Base-by-base conservation (phyloP, 2,797 vertebrate species). In the Cyprinodon diabolis region DNA sequence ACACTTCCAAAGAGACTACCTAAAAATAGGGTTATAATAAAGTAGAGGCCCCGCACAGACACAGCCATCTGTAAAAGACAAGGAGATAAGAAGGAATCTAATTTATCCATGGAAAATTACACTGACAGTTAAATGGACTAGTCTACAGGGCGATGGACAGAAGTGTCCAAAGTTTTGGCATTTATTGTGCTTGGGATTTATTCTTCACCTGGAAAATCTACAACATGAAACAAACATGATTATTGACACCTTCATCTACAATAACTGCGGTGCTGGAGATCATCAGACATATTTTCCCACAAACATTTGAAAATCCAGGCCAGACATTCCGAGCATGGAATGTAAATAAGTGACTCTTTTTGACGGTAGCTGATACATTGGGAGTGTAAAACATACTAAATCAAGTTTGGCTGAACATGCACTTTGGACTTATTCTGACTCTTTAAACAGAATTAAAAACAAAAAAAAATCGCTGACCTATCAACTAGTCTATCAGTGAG, bases 1-100 rank as follows among this genome's bases (percentile, higher is more conserved):
- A 99, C 81, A 37, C 97, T 98, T 81, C 98, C 98, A 51, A 99
- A 98, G 89, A 99, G 96, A 78, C 98, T 99, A 80, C 95, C 96
- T 87, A 96, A 83, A 92, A 99, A 99, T 1, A 99, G 94, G 76
- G 94, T 93, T 80, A 97, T 81, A 90, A 98, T 91, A 71, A 99
- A 99, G 90, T 96, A 97, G 69, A 98, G 92, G 67, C 98, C 98
- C 78, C 96, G 95, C 93, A 96, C 92, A 66, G 98, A 98, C 91
- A 97, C 93, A 88, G 93, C 92, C 94, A 95, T 92, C 94, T 94
- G 87, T 2, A 63, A 83, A 71, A 82, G 70, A 84, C 11, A 58
- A 0, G 19, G 70, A 81, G 63, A 84, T 7, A 55, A 81, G 76
- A 0, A 0, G 21, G 40, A 21, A 40, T 21, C 19, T 2, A 1